These are phyloP conservation scores for Lasioglossum calceatum DNA, from an alignment of 2,888 invertebrate species.

Conservation along the genomic window DNA sequence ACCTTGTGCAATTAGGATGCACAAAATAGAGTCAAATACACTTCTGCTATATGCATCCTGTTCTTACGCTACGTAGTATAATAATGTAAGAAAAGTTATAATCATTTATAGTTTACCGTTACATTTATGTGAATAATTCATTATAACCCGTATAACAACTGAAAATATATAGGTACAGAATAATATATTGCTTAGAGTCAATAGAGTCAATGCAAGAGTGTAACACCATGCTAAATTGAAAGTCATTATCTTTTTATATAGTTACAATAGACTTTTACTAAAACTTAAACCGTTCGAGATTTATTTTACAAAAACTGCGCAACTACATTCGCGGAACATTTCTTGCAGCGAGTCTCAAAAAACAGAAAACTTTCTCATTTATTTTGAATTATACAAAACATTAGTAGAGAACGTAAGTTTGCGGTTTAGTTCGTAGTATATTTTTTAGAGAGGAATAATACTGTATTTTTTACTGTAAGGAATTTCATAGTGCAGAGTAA, in stretches of 20 bases:
- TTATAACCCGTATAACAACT: not conserved
- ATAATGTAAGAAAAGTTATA: conserved; percentile 4
- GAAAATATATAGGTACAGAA: not conserved
- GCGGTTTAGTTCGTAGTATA: not conserved
- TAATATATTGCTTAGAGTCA: conserved; percentile 11
- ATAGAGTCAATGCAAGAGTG: conserved; percentile 7
- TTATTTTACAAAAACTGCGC: not conserved
- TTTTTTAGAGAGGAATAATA: not conserved
- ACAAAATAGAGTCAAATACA: conserved; percentile 12
- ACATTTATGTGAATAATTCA: conserved; percentile 7
- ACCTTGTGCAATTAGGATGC: conserved; percentile 18
- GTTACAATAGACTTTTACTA: not conserved
- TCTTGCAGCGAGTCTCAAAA: not conserved
- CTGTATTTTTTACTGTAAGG: not conserved
- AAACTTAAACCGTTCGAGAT: not conserved
- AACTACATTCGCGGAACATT: not conserved
- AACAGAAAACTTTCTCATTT: not conserved
- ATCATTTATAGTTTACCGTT: conserved; percentile 2
- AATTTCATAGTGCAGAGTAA: not conserved
- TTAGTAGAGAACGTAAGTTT: not conserved
- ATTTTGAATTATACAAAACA: not conserved
- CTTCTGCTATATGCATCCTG: conserved; percentile 16
- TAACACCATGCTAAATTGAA: not conserved
- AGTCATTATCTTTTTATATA: not conserved
- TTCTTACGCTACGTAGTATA: conserved; percentile 9